Evolutionary conservation across 2,888 invertebrate genomes (phyloP).

Genomic region (Euphydryas editha): DNA sequence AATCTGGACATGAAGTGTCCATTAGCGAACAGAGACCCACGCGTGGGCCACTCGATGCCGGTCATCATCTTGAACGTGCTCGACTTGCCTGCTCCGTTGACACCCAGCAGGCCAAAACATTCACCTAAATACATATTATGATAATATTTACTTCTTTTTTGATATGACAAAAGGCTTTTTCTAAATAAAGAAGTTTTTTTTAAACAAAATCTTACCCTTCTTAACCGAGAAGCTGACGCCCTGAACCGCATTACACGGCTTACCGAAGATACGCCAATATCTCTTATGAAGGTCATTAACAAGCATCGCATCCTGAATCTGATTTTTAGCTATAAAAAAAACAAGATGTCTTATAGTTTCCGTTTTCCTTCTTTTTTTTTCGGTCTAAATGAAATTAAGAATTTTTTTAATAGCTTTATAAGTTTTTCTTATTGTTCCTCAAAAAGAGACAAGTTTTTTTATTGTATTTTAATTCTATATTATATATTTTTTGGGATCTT

Average conservation of each 20-base stretch:
- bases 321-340: constrained; percentile 50
- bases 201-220: constrained; percentile 54
- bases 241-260: constrained; percentile 80
- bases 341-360: no score
- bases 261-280: constrained; percentile 69
- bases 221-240: constrained; percentile 88
- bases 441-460: no score
- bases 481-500: no score
- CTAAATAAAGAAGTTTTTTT: neutral
- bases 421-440: no score
- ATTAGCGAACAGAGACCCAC: constrained; percentile 74
- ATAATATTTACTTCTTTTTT: neutral
- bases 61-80: constrained; percentile 94
- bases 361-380: no score
- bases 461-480: no score
- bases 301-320: constrained; percentile 77
- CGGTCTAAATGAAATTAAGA: no score
- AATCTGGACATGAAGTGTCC: constrained; percentile 49
- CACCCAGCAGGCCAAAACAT: constrained; percentile 92
- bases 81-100: constrained; percentile 95
- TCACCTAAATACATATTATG: constrained; percentile 78
- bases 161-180: neutral
- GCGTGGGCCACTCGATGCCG: constrained; percentile 83
- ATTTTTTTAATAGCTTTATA: no score
- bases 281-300: constrained; percentile 85